Evolutionary conservation across 2,888 invertebrate genomes (phyloP).

Genomic region (Nasonovia ribisnigri): DNA sequence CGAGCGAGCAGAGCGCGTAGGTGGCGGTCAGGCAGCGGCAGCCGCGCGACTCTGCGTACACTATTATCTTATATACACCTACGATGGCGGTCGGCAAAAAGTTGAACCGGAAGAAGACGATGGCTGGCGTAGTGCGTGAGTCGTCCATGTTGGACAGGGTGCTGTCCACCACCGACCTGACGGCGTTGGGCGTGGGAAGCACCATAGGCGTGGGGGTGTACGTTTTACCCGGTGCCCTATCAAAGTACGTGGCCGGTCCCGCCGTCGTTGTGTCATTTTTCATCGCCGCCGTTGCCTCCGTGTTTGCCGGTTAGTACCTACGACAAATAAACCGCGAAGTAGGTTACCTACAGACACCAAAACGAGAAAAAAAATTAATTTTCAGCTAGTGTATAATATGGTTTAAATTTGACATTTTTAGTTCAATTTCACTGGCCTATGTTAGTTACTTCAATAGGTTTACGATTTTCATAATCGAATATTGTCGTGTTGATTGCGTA

Average conservation of each 20-base stretch:
- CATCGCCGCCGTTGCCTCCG: constrained; percentile 74
- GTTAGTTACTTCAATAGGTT: background rate
- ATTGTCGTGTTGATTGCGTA: background rate
- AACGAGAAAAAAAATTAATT: background rate
- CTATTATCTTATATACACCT: background rate
- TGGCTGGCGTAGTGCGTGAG: constrained; percentile 52
- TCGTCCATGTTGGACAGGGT: constrained; percentile 56
- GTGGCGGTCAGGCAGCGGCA: background rate
- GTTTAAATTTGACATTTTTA: background rate
- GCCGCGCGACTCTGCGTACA: background rate
- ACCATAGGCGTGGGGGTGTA: constrained; percentile 76
- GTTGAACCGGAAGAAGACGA: constrained; percentile 58
- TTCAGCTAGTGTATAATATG: background rate
- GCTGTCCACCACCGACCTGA: constrained; percentile 70
- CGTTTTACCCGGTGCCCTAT: constrained; percentile 73
- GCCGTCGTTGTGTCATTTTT: constrained; percentile 74
- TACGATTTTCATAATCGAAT: background rate
- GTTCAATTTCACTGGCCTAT: background rate
- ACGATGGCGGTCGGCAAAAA: constrained; percentile 28
- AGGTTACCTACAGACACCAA: background rate
- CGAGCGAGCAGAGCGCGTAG: background rate
- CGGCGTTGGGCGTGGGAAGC: constrained; percentile 71
- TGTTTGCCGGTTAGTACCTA: constrained; percentile 73
- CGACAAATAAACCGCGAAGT: background rate
- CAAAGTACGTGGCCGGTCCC: constrained; percentile 73